Evolutionary conservation across 2,113 vertebrate species (phyloP), one percentile per base, ranked within the genome.

Genomic region (Cryptotis parvus): DNA sequence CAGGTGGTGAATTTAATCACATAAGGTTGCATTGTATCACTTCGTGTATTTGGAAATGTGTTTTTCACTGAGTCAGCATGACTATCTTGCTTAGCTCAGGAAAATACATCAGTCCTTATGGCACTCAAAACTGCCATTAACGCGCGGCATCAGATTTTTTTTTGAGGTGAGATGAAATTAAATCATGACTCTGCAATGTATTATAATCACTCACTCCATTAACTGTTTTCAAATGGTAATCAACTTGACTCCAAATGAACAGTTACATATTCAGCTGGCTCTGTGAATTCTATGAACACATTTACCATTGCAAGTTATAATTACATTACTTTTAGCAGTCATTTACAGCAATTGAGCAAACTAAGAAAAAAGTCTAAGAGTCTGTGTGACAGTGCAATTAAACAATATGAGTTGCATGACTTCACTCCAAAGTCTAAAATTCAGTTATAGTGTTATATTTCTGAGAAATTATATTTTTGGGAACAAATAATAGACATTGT

Each of bases 191-290:
- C 83, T 61, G 24, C 85, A 83, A 74, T 27, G 24, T 88, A 94
- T 95, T 95, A 92, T 91, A 90, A 91, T 95, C 88, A 95, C 72
- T 93, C 80, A 45, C 35, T 69, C 88, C 63, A 76, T 94, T 92
- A 91, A 87, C 93, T 80, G 43, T 90, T 95, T 93, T 95, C 85
- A 95, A 94, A 95, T 91, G 93, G 63, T 94, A 94, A 96, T 95
- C 86, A 94, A 63, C 72, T 94, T 4, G 1, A 43, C 78, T 87
- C 70, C 88, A 96, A 95, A 91, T 85, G 85, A 95, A 84, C 89
- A 95, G 77, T 72, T 91, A 81, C 27, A 81, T 91, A 94, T 90
- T 91, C 92, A 91, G 84, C 52, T 91, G 83, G 85, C 78, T 95
- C 61, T 37, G 39, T 90, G 93, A 88, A 88, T 90, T 96, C 95